Conservation (phyloP, 1,140 invertebrate genomes). For the Vanessa tameamea region DNA sequence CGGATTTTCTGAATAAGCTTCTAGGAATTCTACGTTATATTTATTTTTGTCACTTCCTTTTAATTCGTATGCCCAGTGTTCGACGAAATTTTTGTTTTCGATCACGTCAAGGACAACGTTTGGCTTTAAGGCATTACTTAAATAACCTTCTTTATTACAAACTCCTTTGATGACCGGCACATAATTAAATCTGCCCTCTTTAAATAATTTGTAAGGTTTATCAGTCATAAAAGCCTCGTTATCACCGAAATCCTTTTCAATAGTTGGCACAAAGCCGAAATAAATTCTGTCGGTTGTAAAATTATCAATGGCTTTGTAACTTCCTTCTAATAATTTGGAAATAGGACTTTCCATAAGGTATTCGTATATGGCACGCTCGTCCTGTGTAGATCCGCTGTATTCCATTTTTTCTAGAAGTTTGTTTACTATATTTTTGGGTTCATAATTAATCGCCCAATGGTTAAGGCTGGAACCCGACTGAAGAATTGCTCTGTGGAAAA, state of each 20-base stretch:
- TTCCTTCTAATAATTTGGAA: constrained; percentile 20
- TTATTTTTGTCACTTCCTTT: constrained; percentile 33
- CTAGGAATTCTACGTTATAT: constrained; percentile 46
- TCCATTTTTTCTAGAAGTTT: constrained; percentile 35
- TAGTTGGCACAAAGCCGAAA: constrained; percentile 60
- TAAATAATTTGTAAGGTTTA: constrained; percentile 78
- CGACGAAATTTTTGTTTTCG: constrained; percentile 44
- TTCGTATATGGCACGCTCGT: constrained; percentile 39
- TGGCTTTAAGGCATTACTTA: constrained; percentile 40
- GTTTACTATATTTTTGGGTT: constrained; percentile 34
- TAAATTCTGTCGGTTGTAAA: constrained; percentile 31
- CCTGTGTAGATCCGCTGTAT: constrained; percentile 39
- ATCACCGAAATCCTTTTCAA: constrained; percentile 62
- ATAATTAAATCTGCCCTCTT: constrained; percentile 71
- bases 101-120: constrained; percentile 36
- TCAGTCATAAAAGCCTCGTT: constrained; percentile 79
- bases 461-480: constrained; percentile 55
- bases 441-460: constrained; percentile 53
- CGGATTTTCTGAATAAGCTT: constrained; percentile 45
- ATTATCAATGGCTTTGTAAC: constrained; percentile 30
- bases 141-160: constrained; percentile 72
- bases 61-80: constrained; percentile 44
- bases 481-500: constrained; percentile 58
- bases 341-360: constrained; percentile 38
- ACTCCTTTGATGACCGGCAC: constrained; percentile 79